Base-by-base conservation (phyloP, 2,797 vertebrate species). In the Thalassophryne amazonica region DNA sequence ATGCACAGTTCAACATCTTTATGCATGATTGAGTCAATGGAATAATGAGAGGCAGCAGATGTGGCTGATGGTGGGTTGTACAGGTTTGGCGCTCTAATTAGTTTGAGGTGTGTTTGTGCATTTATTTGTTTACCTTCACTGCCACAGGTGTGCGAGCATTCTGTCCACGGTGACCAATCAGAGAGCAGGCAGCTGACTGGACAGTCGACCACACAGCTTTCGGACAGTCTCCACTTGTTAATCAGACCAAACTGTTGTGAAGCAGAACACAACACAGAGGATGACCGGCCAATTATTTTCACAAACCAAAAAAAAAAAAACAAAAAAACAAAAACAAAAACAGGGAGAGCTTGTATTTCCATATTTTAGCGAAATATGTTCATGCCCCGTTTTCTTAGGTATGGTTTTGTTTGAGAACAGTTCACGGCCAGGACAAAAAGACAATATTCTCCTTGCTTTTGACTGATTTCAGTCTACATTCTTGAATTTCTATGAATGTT, bases 131-230 rank as follows among this genome's bases (percentile, higher is more conserved):
- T 91, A 98, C 97, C 95, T 81, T 88, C 89, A 6, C 76, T 64
- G 0, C 95, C 97, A 35, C 97, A 98, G 3, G 92, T 91, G 43
- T 91, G 92, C 5, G 95, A 96, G 60, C 97, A 99, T 20, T 89
- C 86, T 0, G 91, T 92, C 97, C 97, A 99, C 1, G 87, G 19
- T 0, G 95, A 94, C 97, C 97, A 99, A 0, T 91, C 91, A 0
- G 95, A 96, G 19, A 97, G 91, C 4, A 85, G 83, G 65, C 97
- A 99, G 86, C 93, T 95, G 65, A 98, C 88, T 0, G 93, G 84
- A 32, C 97, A 99, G 11, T 91, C 87, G 19, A 96, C 92, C 62
- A 78, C 41, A 5, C 97, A 99, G 19, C 41, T 75, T 31, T 89
- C 81, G 3, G 79, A 88, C 42, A 92, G 84, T 62, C 60, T 87